Evolutionary conservation across 2,113 vertebrate species (phyloP).

Genomic region (Neopipo cinnamomea): DNA sequence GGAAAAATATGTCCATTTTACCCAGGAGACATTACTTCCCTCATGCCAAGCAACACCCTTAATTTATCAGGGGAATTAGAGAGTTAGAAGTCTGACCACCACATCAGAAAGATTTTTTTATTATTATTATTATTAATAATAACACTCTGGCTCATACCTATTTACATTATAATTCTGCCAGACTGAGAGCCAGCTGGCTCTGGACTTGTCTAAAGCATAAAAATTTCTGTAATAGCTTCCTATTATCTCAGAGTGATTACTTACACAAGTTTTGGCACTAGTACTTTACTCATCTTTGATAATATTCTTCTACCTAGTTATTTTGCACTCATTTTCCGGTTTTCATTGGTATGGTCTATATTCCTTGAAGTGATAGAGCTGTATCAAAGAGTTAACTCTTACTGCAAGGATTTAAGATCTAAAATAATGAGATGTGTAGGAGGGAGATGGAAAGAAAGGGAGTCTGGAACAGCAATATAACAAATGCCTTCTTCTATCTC

Average conservation of each 20-base stretch:
- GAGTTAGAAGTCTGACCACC: background rate
- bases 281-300: background rate
- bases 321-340: background rate
- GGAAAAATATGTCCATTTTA: background rate
- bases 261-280: background rate
- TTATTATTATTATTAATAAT: rapidly evolving
- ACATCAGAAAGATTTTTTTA: background rate
- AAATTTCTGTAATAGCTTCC: background rate
- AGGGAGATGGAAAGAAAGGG: background rate
- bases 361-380: background rate
- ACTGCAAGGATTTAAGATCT: background rate
- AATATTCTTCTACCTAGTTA: background rate
- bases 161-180: background rate
- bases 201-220: background rate
- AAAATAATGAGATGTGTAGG: conserved; percentile 51
- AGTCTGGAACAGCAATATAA: conserved; percentile 14
- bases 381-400: conserved; percentile 23
- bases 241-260: background rate
- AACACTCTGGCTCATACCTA: background rate
- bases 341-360: background rate
- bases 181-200: background rate
- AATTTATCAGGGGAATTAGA: background rate
- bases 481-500: background rate
- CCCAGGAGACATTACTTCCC: background rate
- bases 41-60: background rate